phyloP scores from a whole-genome alignment of 2,888 invertebrate species.

The Chrysolina americana region DNA sequence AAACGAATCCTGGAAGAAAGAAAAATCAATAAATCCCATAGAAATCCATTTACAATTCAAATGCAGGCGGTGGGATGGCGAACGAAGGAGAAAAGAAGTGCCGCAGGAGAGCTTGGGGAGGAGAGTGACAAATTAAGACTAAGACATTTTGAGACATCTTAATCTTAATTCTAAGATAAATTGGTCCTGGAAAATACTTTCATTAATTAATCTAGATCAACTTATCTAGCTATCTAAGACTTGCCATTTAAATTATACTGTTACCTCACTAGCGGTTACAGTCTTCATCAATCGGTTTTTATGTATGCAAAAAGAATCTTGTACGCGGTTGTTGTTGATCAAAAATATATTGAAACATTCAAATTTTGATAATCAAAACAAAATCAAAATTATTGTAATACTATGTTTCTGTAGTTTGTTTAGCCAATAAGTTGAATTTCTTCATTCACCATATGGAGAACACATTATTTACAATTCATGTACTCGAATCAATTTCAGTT shows the following conservation, averaged over 20 bases:
- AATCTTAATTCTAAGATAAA: slow-evolving; percentile 71
- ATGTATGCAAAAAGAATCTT: neutral
- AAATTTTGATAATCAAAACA: too few relatives aligned
- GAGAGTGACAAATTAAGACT: slow-evolving; percentile 69
- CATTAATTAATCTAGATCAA: slow-evolving; percentile 70
- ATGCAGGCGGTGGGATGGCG: slow-evolving; percentile 51
- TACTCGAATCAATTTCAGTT: too few relatives aligned
- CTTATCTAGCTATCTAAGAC: slow-evolving; percentile 64
- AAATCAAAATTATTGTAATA: too few relatives aligned
- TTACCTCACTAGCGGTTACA: slow-evolving; percentile 33
- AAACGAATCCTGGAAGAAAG: slow-evolving; percentile 51
- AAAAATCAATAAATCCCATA: slow-evolving; percentile 64
- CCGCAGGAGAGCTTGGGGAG: slow-evolving; percentile 33
- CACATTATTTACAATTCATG: too few relatives aligned
- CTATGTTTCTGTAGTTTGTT: too few relatives aligned
- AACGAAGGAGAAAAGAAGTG: slow-evolving; percentile 41
- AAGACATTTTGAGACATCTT: slow-evolving; percentile 68
- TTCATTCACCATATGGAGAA: too few relatives aligned
- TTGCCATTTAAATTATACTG: slow-evolving; percentile 59
- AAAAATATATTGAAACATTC: too few relatives aligned
- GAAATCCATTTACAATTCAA: slow-evolving; percentile 65
- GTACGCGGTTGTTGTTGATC: too few relatives aligned
- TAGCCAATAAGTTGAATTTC: too few relatives aligned
- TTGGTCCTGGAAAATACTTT: slow-evolving; percentile 69
- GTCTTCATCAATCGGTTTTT: neutral